Evolutionary conservation across 1,140 invertebrate genomes (phyloP), one percentile per base, ranked within the genome.

Genomic region (Pseudachorutes palmiensis): DNA sequence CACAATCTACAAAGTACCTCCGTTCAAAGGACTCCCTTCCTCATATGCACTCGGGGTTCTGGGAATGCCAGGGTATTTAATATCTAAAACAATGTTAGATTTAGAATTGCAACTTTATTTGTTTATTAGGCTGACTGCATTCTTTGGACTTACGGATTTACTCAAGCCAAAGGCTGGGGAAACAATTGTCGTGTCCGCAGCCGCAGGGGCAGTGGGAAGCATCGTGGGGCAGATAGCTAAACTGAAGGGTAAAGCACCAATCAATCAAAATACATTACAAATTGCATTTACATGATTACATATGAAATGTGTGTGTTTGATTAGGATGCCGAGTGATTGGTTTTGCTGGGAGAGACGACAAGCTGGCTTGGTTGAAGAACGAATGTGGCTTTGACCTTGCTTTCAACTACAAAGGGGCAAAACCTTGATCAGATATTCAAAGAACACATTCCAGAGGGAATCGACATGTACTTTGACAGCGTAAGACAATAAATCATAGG

Each of bases 211-310:
- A 28, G 86, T 89, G n/a, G 87, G 87, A 3, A 83, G 80, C 70
- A 78, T 85, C 60, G 87, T 89, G 2, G 87, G 87, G 16, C 87
- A 90, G 79, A 86, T 90, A 64, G 87, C 82, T 1, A 88, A 87
- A 77, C 83, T 86, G 36, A 79, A 84, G 76, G 82, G 82, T 81
- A 68, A 14, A 12, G 5, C 49, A 65, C 24, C 36, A 49, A n/a
- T 55, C 30, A 1, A 45, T n/a, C 5, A 26, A 32, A 3, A 51
- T 26, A 16, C 9, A 48, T 14, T 26, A 26, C n/a, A 2, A 16
- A 26, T 26, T 33, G 19, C 49, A 24, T 14, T 33, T 2, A 2
- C 24, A 14, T 22, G 22, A 29, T 28, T 58, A 41, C 1, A 19
- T 58, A 3, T n/a, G n/a, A n/a, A n/a, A n/a, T 36, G 24, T 9